Conservation (phyloP, 1,140 invertebrate species). For the Trichonephila inaurata region DNA sequence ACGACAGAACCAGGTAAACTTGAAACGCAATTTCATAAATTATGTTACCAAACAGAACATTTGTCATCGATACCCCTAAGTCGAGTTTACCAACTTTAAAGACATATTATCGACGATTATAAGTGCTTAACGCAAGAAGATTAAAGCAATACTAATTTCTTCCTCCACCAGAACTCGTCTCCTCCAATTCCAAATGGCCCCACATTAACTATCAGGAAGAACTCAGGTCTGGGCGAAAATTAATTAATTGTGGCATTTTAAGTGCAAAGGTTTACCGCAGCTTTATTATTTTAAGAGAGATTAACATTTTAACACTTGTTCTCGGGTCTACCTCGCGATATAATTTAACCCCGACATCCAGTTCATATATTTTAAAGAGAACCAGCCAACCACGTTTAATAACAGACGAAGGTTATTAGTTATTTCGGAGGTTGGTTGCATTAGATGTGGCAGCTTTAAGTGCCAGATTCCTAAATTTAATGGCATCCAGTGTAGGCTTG, state of each 20-base stretch:
- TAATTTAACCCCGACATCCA: constrained; percentile 13
- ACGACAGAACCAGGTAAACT: too few species aligned
- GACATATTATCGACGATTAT: background rate
- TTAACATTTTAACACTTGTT: constrained; percentile 42
- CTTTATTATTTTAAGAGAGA: constrained; percentile 36
- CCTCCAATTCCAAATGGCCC: background rate
- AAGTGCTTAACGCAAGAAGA: background rate
- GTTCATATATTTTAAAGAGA: constrained; percentile 28
- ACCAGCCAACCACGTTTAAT: constrained; percentile 21
- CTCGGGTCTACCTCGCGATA: background rate
- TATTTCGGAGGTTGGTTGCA: background rate
- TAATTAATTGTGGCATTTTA: constrained; percentile 19
- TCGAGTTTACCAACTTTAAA: background rate
- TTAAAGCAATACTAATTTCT: background rate
- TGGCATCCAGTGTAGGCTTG: background rate
- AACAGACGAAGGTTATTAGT: background rate
- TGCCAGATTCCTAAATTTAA: constrained; percentile 15
- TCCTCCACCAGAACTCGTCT: background rate
- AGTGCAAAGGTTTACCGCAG: background rate
- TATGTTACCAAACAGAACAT: too few species aligned
- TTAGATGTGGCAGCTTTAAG: background rate
- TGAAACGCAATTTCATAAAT: too few species aligned
- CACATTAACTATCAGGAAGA: background rate
- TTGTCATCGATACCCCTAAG: too few species aligned
- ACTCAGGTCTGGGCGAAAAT: background rate